phyloP scores from a whole-genome alignment of 2,113 vertebrate species.

The Oryzias curvinotus region DNA sequence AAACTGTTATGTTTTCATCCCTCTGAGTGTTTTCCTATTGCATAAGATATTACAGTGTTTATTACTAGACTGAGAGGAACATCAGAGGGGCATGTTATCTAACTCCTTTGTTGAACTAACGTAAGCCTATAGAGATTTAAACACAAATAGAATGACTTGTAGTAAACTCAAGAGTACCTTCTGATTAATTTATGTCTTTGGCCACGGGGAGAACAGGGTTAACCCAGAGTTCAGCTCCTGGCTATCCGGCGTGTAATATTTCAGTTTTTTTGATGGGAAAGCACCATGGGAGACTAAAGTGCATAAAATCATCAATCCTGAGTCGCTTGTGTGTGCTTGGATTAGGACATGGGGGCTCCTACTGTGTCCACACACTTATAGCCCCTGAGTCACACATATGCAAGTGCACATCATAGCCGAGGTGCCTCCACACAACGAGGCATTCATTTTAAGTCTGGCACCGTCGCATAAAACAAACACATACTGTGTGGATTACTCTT shows the following conservation, averaged over 20 bases:
- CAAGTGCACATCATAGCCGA: conserved; percentile 22
- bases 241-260: conserved; percentile 14
- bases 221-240: conserved; percentile 2
- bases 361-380: conserved; percentile 16
- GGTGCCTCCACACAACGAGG: conserved; percentile 24
- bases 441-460: conserved; percentile 3
- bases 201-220: conserved; percentile 1
- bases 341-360: conserved; percentile 21
- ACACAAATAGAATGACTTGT: neutral
- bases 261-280: conserved; percentile 46
- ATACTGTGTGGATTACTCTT: conserved; percentile 32
- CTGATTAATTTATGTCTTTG: conserved; percentile 10
- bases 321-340: conserved; percentile 24
- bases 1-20: conserved; percentile 35
- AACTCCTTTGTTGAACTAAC: conserved; percentile 8
- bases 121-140: neutral
- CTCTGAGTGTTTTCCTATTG: conserved; percentile 28
- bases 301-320: conserved; percentile 49
- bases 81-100: conserved; percentile 8
- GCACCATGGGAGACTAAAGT: conserved; percentile 38
- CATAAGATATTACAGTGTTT: conserved; percentile 39
- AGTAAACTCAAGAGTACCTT: neutral
- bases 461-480: conserved; percentile 24
- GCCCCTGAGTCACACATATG: conserved; percentile 15
- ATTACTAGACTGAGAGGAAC: conserved; percentile 19